Evolutionary conservation across 2,888 invertebrate genomes (phyloP), one percentile per base, ranked within the genome.

Genomic region (Philereme vetulata): DNA sequence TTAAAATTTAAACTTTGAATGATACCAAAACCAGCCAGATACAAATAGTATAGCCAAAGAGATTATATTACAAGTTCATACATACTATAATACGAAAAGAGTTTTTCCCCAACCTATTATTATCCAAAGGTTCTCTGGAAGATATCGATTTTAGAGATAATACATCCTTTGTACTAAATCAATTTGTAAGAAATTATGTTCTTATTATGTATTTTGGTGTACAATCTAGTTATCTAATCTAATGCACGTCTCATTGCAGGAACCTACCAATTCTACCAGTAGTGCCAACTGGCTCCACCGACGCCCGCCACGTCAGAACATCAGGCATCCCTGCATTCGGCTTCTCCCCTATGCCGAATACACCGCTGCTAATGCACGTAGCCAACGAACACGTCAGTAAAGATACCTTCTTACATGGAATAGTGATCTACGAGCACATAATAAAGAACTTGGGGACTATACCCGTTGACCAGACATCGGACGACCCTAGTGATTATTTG

Each of bases 331-430:
- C 96, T n/a, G 96, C 96, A 0, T 90, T 97, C 70, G 96, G 97
- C n/a, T 95, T 97, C 80, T 96, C 96, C 0, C 97, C 97, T 0
- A 96, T 97, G 93, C 95, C 95, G 76, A 94, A 95, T 75, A 97
- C 97, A 0, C 95, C 95, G 0, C 92, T 96, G 10, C 90, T 97
- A 3, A 93, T 97, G 9, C 97, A 97, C 79, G 95, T 96, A 73
- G 95, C 97, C 77, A 93, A 97, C 78, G 97, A 98, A 81, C 95
- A 90, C 75, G 84, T 97, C 10, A 95, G 95, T 72, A 94, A 94
- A 67, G 87, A 93, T 2, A 93, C 94, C 2, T 97, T 96, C 80
- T 81, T 96, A 7, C 83, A 86, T 38, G 97, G 97, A 45, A 95
- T 97, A 68, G 92, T 94, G 8, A 94, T 96, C 72, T 97, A 96